Evolutionary conservation across 2,888 invertebrate genomes (phyloP).

Genomic region (Corbicula japonica): DNA sequence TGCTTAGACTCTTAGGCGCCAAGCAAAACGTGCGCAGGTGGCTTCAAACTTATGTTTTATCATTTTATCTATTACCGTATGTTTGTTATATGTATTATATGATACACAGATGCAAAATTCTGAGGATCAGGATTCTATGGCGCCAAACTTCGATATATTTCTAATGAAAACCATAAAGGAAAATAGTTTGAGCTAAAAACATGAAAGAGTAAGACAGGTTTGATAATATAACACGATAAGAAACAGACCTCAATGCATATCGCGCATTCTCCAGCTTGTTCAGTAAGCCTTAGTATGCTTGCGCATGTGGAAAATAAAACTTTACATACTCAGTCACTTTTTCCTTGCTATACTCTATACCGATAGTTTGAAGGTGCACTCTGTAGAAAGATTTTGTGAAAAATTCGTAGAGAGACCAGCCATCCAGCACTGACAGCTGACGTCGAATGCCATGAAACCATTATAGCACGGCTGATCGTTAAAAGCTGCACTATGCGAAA

Average conservation of each 20-base stretch:
- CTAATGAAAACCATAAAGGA: slow-evolving; percentile 52
- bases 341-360: no score
- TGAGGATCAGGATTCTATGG: slow-evolving; percentile 33
- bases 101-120: slow-evolving; percentile 56
- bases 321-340: no score
- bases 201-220: slow-evolving; percentile 35
- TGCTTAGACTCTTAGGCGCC: slow-evolving; percentile 58
- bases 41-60: slow-evolving; percentile 63
- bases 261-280: slow-evolving; percentile 16
- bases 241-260: slow-evolving; percentile 27
- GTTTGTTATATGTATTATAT: slow-evolving; percentile 59
- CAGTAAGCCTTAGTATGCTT: no score
- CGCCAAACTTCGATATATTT: slow-evolving; percentile 42
- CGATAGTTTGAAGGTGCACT: no score
- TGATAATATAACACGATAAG: slow-evolving; percentile 46
- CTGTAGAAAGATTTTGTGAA: no score
- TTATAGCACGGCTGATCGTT: no score
- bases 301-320: no score
- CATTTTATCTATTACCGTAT: slow-evolving; percentile 65
- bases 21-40: slow-evolving; percentile 62
- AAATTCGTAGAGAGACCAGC: no score
- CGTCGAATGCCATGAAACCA: no score
- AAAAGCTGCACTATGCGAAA: no score
- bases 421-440: no score
- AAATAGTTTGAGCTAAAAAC: slow-evolving; percentile 39